phyloP scores from a whole-genome alignment of 2,113 vertebrate genomes.

The Erythrocercus mccallii region DNA sequence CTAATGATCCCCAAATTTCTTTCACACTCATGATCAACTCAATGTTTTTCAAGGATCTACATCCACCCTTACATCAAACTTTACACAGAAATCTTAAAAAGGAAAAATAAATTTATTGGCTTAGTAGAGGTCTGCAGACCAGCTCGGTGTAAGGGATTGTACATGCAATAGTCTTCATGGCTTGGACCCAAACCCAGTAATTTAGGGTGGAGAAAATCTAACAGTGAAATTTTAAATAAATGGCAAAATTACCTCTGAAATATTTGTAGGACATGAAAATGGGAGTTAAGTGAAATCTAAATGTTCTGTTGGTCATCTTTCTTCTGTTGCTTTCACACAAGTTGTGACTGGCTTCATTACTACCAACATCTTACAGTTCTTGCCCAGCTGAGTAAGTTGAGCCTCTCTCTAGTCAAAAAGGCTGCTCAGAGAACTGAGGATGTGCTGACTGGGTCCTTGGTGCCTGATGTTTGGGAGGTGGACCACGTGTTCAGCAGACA shows the following conservation, averaged over 20 bases:
- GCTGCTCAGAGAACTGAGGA: not conserved
- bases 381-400: not conserved
- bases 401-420: not conserved
- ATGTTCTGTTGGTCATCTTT: not conserved
- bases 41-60: not conserved
- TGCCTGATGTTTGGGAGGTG: not conserved
- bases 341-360: not conserved
- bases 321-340: not conserved
- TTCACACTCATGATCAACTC: not conserved
- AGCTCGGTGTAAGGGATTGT: not conserved
- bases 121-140: not conserved
- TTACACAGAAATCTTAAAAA: not conserved
- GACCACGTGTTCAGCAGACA: not conserved
- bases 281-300: rapidly evolving
- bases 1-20: not conserved
- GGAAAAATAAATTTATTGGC: not conserved
- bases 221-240: not conserved
- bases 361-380: not conserved
- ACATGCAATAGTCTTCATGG: not conserved
- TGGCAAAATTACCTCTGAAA: not conserved
- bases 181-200: not conserved
- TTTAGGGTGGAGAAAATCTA: not conserved
- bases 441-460: not conserved
- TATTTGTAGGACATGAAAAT: not conserved
- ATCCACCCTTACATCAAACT: not conserved